phyloP scores from a whole-genome alignment of 2,113 vertebrate genomes.

The Cricetomys ansorgei region DNA sequence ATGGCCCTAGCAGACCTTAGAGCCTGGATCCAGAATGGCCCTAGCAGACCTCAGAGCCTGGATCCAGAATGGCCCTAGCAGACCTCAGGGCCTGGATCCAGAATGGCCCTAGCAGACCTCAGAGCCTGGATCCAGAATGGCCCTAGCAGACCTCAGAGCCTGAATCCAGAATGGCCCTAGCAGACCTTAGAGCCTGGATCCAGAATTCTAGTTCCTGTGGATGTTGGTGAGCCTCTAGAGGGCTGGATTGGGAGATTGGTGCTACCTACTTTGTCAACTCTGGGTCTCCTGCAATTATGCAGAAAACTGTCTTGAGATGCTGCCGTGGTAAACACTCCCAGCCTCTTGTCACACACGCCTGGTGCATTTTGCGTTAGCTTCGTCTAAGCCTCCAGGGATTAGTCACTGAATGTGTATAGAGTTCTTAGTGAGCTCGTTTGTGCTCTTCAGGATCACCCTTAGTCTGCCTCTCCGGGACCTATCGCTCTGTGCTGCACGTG shows the following conservation, averaged over 20 bases:
- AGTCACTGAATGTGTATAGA: neutral
- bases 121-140: too few species aligned
- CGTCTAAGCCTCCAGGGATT: neutral
- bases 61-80: neutral
- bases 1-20: neutral
- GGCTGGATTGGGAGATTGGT: neutral
- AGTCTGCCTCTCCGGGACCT: neutral
- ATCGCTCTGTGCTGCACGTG: too few species aligned
- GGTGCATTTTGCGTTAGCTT: neutral
- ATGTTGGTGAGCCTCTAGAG: neutral
- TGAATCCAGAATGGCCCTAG: too few species aligned
- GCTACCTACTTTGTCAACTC: neutral
- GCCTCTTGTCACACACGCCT: neutral
- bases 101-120: neutral
- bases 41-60: neutral
- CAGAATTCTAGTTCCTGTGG: neutral
- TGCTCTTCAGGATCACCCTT: neutral
- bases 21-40: too few species aligned
- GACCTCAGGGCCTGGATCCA: too few species aligned
- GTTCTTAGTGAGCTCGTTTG: neutral
- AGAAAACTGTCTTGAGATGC: neutral
- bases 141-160: neutral
- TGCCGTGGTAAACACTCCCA: neutral
- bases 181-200: neutral
- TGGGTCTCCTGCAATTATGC: neutral